Evolutionary conservation across 1,140 invertebrate species (phyloP), one percentile per base, ranked within the genome.

Genomic region (Drosophila willistoni): DNA sequence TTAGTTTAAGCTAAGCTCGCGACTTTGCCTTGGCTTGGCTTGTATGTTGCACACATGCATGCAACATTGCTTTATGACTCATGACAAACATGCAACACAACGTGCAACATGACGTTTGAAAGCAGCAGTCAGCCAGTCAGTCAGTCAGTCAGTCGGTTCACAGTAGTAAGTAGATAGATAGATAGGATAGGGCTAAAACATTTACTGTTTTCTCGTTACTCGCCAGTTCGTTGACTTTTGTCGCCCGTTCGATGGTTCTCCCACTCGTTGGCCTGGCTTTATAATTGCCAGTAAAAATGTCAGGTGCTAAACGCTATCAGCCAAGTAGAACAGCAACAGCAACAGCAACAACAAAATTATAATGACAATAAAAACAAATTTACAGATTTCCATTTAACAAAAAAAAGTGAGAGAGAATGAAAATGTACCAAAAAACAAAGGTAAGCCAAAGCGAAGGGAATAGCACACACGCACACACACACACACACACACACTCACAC

Each of bases 261-360:
- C 29, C 29, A 29, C 29, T 29, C 29, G 29, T 63, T 57, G 13
- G 56, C 62, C 62, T 4, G 33, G 68, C 75, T 78, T 71, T 82
- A 87, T 89, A 87, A 89, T 87, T 87, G 83, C 83, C 79, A 87
- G 84, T 89, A 87, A 87, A 82, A 87, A 87, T 87, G 84, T 87
- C 84, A 87, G 84, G 85, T 87, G 84, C 85, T 87, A 87, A 87
- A 87, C 84, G 84, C 77, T 89, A 87, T 83, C 83, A 87, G 84
- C 84, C 83, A 89, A 87, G 73, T 89, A 87, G 83, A 87, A 89
- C 47, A 68, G 41, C 13, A 71, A 44, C 47, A 68, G 41, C 13
- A 71, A 44, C 55, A 67, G 33, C 55, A 67, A 44, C 55, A 71
- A 9, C 69, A 73, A 86, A 86, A 86, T 86, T 86, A 86, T 83